Base-by-base conservation (phyloP, 2,113 vertebrate genomes). In the Phasianus colchicus region DNA sequence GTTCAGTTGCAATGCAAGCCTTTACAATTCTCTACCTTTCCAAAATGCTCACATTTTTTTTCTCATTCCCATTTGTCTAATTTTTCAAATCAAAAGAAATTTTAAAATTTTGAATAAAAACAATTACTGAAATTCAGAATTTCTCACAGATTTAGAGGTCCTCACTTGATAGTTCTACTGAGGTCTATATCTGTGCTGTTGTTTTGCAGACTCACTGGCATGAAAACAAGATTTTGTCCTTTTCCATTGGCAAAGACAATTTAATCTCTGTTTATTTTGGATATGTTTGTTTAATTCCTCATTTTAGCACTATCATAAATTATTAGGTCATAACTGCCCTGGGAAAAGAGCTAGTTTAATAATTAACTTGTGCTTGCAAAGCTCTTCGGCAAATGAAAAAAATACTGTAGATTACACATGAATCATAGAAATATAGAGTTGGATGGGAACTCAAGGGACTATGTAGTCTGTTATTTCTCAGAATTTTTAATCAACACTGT, bases 231-330 rank as follows among this genome's bases (percentile, higher is more conserved):
- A 47, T 93, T 88, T 60, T 72, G 52, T 88, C 70, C 52, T 88
- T 95, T 93, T 90, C n/a, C 73, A 61, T 36, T 88, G 61, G 61
- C 73, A 75, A 90, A 93, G 76, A 93, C 54, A 0, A 67, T 83
- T 77, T 81, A 36, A 84, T 69, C 47, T 88, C 21, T 92, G 71
- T 95, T 94, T 93, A 65, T 78, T 90, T 84, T 86, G 77, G 93
- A 74, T 83, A 60, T 67, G 57, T 86, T 95, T 94, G 71, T 83
- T 96, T 88, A 92, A 92, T 88, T 94, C 57, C 55, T 88, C 61
- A 50, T 88, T 76, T 95, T 20, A 84, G 29, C 29, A 42, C 81
- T 76, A 76, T 65, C 55, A 82, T 89, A 92, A 93, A 86, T 82
- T 6, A 89, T 90, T 89, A 88, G 65, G 77, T 94, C 92, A 92